These are phyloP conservation scores for Crax fasciolata DNA, from an alignment of 2,797 vertebrate species.

Conservation along the genomic window DNA sequence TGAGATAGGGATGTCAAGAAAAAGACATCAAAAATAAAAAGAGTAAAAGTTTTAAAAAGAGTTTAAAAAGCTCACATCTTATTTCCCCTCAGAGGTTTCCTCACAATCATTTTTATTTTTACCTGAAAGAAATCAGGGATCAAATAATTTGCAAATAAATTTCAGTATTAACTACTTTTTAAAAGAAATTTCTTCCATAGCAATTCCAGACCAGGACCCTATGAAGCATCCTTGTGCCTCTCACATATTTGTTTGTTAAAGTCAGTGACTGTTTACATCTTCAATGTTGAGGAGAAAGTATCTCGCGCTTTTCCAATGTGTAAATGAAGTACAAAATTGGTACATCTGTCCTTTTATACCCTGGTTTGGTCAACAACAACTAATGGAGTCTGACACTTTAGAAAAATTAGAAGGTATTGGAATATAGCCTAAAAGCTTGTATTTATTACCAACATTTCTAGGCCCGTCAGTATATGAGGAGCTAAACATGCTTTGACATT, in stretches of 20 bases:
- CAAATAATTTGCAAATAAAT: not conserved
- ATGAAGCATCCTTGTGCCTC: not conserved
- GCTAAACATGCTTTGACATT: not conserved
- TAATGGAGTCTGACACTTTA: not conserved
- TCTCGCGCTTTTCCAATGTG: not conserved
- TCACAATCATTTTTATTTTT: not conserved
- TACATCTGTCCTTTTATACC: not conserved
- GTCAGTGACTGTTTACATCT: not conserved
- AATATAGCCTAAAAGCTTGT: not conserved
- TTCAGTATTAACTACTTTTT: not conserved
- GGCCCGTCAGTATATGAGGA: not conserved
- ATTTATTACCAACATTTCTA: not conserved
- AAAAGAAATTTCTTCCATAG: not conserved
- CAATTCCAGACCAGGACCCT: not conserved
- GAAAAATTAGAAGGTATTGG: not conserved
- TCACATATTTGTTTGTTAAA: not conserved
- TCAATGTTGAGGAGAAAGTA: not conserved
- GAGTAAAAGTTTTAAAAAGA: not conserved
- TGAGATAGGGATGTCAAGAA: not conserved
- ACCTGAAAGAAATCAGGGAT: not conserved
- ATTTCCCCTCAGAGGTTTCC: not conserved
- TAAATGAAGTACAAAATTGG: not conserved
- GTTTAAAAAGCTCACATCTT: not conserved
- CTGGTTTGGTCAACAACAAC: not conserved
- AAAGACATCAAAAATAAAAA: not conserved